phyloP scores from a whole-genome alignment of 2,113 vertebrate species.

The Aptenodytes patagonicus region DNA sequence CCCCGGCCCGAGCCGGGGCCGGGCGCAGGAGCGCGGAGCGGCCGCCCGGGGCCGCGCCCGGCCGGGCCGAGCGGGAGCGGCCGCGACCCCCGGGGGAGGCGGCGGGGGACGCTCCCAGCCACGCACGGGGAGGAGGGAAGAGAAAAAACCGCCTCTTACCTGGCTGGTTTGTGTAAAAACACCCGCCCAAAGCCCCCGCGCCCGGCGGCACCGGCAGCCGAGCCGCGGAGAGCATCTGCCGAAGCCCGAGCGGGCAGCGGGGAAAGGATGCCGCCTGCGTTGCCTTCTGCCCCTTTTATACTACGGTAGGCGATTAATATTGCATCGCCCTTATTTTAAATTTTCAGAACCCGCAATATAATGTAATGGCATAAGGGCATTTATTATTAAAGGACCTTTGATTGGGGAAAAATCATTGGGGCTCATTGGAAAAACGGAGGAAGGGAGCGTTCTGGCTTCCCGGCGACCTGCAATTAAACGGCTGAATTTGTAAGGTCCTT shows the following conservation, averaged over 20 bases:
- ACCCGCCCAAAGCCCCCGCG: neutral
- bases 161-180: neutral
- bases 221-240: neutral
- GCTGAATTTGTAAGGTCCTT: neutral
- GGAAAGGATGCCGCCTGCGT: constrained; percentile 39
- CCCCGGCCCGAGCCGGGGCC: too few relatives aligned
- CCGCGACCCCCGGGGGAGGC: neutral
- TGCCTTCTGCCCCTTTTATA: constrained; percentile 75
- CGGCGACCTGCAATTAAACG: neutral
- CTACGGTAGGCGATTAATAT: constrained; percentile 83
- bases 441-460: neutral
- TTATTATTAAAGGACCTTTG: constrained; percentile 85
- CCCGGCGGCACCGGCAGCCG: neutral
- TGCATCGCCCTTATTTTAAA: constrained; percentile 86
- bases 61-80: neutral
- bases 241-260: constrained; percentile 33
- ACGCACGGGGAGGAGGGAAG: neutral
- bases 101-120: neutral
- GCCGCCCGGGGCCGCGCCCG: too few relatives aligned
- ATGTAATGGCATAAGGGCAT: constrained; percentile 80
- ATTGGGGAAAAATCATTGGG: constrained; percentile 66
- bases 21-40: too few relatives aligned
- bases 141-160: neutral
- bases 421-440: neutral
- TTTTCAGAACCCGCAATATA: constrained; percentile 83